Evolutionary conservation across 2,888 invertebrate species (phyloP), one percentile per base, ranked within the genome.

Genomic region (Pollenia labialis): DNA sequence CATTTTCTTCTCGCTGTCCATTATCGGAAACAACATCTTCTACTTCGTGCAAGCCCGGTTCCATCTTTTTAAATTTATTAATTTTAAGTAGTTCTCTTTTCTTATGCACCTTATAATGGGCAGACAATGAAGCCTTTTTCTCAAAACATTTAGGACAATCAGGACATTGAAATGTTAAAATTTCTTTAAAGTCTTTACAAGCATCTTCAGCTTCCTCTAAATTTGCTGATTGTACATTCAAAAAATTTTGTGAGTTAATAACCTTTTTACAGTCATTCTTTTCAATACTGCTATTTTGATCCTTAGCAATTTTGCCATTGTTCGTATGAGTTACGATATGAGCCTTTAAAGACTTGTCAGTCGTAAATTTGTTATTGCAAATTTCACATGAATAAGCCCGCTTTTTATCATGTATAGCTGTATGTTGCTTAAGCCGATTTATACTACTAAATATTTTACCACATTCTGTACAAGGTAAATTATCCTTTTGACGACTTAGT

Each of bases 121-220:
- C 91, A 62, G 93, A 93, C 2, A 95, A 90, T 16, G 93, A 90
- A 46, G 93, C 91, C 86, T 94, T 93, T 62, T 92, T 90, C 0
- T 90, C 89, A 90, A 94, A 95, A 6, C 90, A 91, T 89, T 94
- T 94, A 0, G 91, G 90, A 88, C 95, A 95, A 44, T 93, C 90
- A 69, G 94, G 94, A 90, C 95, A 95, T 40, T 89, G 71, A 69
- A 85, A 88, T 32, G 40, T 62, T 8, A 52, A 9, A 1, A 44
- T 8, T 44, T 72, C 60, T 16, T 68, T 79, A 18, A 40, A n/a
- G n/a, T 74, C 74, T 11, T 69, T 48, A n/a, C 11, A n/a, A 0
- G 46, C 32, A 0, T 46, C 46, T 60, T 71, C 14, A 40, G 52
- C n/a, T n/a, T 7, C 9, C 14, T 56, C 42, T 46, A 6, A 23